These are phyloP conservation scores for Elmis aenea DNA, from an alignment of 2,888 invertebrate genomes.

Conservation along the genomic window DNA sequence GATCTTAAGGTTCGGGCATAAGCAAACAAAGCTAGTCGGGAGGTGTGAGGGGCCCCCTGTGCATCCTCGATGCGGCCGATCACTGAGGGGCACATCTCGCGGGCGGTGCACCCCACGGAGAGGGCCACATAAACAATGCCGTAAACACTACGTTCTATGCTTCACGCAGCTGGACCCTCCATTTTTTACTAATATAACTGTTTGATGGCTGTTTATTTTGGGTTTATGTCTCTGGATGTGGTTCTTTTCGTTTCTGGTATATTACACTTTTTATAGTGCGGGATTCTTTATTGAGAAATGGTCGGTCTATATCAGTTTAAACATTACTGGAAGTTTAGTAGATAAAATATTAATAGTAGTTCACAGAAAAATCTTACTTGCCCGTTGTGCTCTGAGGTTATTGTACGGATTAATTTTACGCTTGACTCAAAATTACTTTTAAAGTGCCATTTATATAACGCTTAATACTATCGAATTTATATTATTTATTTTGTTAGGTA, in stretches of 20 bases:
- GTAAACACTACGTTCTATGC: conserved; percentile 36
- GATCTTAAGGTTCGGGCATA: conserved; percentile 26
- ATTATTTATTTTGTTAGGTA: no score
- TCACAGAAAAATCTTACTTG: no score
- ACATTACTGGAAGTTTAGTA: no score
- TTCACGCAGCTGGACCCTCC: conserved; percentile 31
- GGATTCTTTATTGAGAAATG: conserved; percentile 10
- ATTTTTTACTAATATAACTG: conserved; percentile 41
- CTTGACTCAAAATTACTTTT: no score
- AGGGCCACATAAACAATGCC: conserved; percentile 42
- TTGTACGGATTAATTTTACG: no score
- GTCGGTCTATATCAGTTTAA: no score
- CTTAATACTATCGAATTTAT: no score
- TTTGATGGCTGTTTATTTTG: conserved; percentile 43
- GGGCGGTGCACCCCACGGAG: conserved; percentile 30
- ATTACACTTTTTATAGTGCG: conserved; percentile 19
- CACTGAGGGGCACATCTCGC: conserved; percentile 27
- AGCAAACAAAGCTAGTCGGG: conserved; percentile 26
- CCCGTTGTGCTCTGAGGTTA: no score
- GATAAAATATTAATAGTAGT: no score
- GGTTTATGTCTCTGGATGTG: conserved; percentile 33
- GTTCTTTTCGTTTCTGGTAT: conserved; percentile 19
- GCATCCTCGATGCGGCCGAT: conserved; percentile 26
- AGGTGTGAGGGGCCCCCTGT: conserved; percentile 25
- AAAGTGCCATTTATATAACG: no score